These are phyloP conservation scores for Anthopleura xanthogrammica DNA, from an alignment of 92 coral and sea anemone species.

Conservation along the genomic window DNA sequence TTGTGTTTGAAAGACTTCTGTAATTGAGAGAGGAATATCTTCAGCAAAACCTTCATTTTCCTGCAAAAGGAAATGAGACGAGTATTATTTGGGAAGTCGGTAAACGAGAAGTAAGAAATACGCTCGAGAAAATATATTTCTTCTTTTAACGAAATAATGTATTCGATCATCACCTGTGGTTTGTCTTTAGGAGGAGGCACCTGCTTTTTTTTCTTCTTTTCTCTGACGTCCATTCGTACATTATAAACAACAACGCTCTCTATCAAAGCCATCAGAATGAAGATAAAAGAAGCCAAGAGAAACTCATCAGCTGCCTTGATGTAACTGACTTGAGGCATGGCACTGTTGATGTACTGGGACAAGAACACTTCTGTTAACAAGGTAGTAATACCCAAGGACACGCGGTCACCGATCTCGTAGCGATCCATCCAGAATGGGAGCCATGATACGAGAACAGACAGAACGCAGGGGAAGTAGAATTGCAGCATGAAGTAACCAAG, in stretches of 20 bases:
- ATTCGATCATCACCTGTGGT: not conserved
- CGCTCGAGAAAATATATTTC: not conserved
- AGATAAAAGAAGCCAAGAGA: too few relatives aligned
- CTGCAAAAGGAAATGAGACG: not conserved
- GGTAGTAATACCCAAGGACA: constrained; percentile 51
- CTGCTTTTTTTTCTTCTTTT: not conserved
- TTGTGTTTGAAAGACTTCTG: not conserved
- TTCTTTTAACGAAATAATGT: too few relatives aligned
- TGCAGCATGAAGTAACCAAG: too few relatives aligned
- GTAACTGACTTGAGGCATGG: too few relatives aligned
- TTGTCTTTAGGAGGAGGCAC: not conserved
- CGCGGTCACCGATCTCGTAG: constrained; percentile 44
- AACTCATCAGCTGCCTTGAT: too few relatives aligned
- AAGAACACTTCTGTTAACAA: constrained; percentile 57
- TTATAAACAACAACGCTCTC: constrained; percentile 53
- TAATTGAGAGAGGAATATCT: not conserved
- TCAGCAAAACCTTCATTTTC: not conserved
- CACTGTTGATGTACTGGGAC: too few relatives aligned
- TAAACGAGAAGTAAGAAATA: not conserved
- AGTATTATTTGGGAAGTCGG: not conserved
- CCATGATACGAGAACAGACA: too few relatives aligned
- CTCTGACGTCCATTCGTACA: constrained; percentile 13
- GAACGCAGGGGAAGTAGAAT: too few relatives aligned
- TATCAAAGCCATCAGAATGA: not conserved
- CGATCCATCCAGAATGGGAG: constrained; percentile 22